phyloP scores from a whole-genome alignment of 1,140 invertebrate species.

The Venustaconcha ellipsiformis region DNA sequence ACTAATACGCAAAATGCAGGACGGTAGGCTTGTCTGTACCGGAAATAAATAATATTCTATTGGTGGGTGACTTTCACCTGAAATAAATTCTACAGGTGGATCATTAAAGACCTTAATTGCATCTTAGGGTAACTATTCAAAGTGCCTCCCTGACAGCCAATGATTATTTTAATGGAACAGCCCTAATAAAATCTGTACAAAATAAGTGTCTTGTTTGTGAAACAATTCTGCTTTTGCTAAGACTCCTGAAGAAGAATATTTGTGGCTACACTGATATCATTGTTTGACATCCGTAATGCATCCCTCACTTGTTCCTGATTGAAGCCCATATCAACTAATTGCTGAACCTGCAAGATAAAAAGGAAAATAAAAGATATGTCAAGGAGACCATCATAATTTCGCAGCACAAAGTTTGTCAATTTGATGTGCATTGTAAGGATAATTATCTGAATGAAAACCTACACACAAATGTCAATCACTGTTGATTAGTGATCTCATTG shows the following conservation, averaged over 20 bases:
- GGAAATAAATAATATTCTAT: too few species aligned
- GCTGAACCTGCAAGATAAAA: constrained; percentile 11
- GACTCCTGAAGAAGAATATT: constrained; percentile 24
- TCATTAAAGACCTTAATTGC: too few species aligned
- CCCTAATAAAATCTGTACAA: too few species aligned
- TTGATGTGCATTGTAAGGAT: background rate
- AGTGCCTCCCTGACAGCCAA: too few species aligned
- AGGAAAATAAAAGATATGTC: background rate
- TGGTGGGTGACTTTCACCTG: too few species aligned
- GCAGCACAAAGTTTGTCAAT: background rate
- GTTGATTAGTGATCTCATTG: too few species aligned
- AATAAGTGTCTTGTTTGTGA: background rate
- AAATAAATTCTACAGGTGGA: too few species aligned
- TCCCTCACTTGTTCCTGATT: constrained; percentile 16
- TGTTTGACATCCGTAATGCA: constrained; percentile 24
- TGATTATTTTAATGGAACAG: too few species aligned
- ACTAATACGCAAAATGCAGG: too few species aligned
- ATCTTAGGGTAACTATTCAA: too few species aligned
- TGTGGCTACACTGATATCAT: constrained; percentile 31
- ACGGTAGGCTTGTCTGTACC: too few species aligned
- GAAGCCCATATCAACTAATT: constrained; percentile 34
- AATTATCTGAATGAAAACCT: background rate
- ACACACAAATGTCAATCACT: background rate
- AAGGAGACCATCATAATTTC: background rate
- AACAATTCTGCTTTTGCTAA: background rate